Conservation (phyloP, 2,888 invertebrate genomes). For the Hydraecia micacea region DNA sequence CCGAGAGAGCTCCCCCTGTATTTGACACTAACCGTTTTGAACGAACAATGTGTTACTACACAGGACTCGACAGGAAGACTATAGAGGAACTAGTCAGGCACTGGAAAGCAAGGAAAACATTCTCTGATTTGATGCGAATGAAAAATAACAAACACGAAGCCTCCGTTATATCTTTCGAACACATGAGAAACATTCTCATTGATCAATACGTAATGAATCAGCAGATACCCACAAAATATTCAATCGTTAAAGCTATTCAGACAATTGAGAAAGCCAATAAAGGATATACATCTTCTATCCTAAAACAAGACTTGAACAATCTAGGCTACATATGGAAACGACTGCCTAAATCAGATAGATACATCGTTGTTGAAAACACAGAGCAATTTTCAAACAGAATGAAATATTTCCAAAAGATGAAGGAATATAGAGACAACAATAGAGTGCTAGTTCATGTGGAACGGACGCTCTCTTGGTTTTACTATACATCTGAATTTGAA, state of each 20-base stretch:
- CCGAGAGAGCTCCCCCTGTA: neutral
- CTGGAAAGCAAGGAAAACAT: constrained; percentile 17
- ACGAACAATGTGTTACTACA: constrained; percentile 27
- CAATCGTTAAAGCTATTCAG: constrained; percentile 14
- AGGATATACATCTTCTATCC: neutral
- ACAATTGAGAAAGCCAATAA: neutral
- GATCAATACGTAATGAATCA: constrained; percentile 32
- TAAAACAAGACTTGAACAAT: constrained; percentile 32
- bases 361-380: constrained; percentile 63
- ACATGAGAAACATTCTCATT: constrained; percentile 24
- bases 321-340: constrained; percentile 63
- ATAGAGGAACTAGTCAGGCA: neutral
- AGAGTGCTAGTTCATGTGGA: constrained; percentile 49
- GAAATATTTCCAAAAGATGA: constrained; percentile 62
- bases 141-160: neutral
- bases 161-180: neutral
- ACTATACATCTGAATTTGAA: rapidly evolving
- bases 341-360: constrained; percentile 53
- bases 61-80: constrained; percentile 10
- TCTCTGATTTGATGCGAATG: constrained; percentile 13
- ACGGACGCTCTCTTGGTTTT: neutral
- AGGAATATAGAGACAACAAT: constrained; percentile 49
- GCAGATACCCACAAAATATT: constrained; percentile 28
- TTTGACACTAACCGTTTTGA: neutral
- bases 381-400: constrained; percentile 54